Evolutionary conservation across 2,888 invertebrate species (phyloP).

Genomic region (Orgyia antiqua): DNA sequence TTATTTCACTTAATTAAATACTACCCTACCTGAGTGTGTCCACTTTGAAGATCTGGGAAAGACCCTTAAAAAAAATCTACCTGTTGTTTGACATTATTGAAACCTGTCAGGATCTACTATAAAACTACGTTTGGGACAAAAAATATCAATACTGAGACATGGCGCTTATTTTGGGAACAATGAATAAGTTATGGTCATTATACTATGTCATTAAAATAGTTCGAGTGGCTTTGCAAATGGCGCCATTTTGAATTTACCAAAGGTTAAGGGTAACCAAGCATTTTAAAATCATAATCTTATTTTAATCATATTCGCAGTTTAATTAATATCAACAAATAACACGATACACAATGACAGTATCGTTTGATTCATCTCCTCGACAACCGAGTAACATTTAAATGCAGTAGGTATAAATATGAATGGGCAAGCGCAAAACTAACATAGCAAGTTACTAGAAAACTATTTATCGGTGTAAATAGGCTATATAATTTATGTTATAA

Average conservation of each 20-base stretch:
- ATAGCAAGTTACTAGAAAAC: no score
- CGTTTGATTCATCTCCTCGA: no score
- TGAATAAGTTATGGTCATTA: constrained; percentile 39
- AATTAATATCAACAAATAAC: no score
- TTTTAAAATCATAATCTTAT: no score
- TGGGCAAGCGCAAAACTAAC: no score
- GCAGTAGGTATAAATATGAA: no score
- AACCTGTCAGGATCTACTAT: constrained; percentile 59
- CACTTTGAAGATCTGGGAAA: constrained; percentile 55
- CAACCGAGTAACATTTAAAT: no score
- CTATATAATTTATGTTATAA: no score
- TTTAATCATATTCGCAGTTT: no score
- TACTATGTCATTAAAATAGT: constrained; percentile 18
- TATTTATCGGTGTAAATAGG: no score
- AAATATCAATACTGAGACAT: constrained; percentile 52
- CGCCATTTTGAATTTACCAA: constrained; percentile 19
- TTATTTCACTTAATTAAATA: constrained; percentile 29
- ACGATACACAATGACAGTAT: no score
- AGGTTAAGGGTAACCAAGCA: no score
- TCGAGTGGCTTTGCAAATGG: constrained; percentile 39
- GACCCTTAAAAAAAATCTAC: constrained; percentile 52
- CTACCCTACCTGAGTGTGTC: constrained; percentile 28
- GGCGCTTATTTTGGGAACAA: constrained; percentile 55
- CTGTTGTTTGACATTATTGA: constrained; percentile 41
- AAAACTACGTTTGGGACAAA: constrained; percentile 49